A percentile compares a stretch with the other conserved stretches of the same genome.
phyloP scores from a whole-genome alignment of 2,113 vertebrate species.

The Lophius piscatorius region DNA sequence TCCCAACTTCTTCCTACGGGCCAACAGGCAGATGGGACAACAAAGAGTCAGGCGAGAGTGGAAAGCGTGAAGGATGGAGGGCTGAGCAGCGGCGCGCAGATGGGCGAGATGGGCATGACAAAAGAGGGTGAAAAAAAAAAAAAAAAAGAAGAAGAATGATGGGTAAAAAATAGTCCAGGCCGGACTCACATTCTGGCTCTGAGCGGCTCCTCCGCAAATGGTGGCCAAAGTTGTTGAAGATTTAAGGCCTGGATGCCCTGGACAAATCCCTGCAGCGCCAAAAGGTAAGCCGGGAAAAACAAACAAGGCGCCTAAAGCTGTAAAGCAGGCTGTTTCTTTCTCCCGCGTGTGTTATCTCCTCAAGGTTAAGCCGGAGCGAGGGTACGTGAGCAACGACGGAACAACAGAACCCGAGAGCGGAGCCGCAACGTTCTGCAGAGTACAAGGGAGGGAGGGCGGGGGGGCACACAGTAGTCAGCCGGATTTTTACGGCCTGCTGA shows the following conservation, averaged over 20 bases:
- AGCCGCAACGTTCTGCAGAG: slow-evolving; percentile 20
- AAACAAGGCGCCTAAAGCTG: slow-evolving; percentile 35
- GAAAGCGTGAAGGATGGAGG: slow-evolving; percentile 19
- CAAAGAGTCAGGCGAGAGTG: slow-evolving; percentile 7
- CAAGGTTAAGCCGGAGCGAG: slow-evolving; percentile 23
- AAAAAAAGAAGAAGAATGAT: no score
- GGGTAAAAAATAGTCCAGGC: no score
- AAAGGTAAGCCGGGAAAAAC: slow-evolving; percentile 52
- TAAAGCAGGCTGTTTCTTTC: slow-evolving; percentile 19
- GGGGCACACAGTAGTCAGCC: slow-evolving; percentile 44
- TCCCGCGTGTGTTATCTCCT: slow-evolving; percentile 20
- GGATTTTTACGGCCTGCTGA: slow-evolving; percentile 59
- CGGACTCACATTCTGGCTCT: no score
- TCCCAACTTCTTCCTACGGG: no score
- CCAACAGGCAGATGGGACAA: slow-evolving; percentile 24
- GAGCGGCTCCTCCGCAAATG: slow-evolving; percentile 51
- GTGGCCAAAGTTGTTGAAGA: slow-evolving; percentile 56
- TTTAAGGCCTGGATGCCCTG: slow-evolving; percentile 57
- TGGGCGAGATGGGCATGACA: slow-evolving; percentile 12
- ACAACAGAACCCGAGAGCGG: slow-evolving; percentile 11
- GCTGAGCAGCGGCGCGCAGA: not conserved
- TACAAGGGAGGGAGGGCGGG: not conserved
- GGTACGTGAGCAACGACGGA: not conserved
- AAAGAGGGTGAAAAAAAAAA: not conserved
- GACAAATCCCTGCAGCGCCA: slow-evolving; percentile 32